Percentiles rank a stretch among this genome's conserved stretches.
phyloP scores from a whole-genome alignment of 2,797 vertebrate genomes.

The Catamblyrhynchus diadema region DNA sequence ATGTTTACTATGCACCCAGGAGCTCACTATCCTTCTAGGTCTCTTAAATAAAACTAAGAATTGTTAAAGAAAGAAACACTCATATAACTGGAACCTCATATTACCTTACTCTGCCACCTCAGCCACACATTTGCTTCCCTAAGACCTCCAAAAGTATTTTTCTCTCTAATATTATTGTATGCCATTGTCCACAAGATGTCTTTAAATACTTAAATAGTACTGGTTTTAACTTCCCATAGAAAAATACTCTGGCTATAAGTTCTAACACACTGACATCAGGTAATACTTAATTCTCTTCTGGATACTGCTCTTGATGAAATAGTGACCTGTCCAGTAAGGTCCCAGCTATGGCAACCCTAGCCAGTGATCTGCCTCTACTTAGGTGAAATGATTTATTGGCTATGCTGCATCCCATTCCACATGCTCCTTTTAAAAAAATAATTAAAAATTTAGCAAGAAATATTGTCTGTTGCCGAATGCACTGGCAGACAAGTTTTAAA shows the following conservation, averaged over 20 bases:
- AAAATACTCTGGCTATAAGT: background rate
- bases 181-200: background rate
- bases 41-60: background rate
- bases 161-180: background rate
- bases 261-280: background rate
- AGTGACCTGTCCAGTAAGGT: background rate
- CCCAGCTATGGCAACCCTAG: background rate
- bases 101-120: background rate
- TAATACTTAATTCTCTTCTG: background rate
- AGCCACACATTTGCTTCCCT: background rate
- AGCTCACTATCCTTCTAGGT: background rate
- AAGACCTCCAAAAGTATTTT: background rate
- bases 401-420: background rate
- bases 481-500: background rate
- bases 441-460: background rate
- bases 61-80: background rate
- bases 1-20: background rate
- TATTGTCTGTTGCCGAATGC: background rate
- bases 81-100: background rate
- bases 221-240: background rate
- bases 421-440: background rate
- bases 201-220: background rate
- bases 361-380: background rate
- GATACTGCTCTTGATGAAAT: background rate
- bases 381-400: background rate